Percentiles rank a stretch among this genome's conserved stretches.
Conservation (phyloP, 2,888 invertebrate species). For the Polietes domitor region DNA sequence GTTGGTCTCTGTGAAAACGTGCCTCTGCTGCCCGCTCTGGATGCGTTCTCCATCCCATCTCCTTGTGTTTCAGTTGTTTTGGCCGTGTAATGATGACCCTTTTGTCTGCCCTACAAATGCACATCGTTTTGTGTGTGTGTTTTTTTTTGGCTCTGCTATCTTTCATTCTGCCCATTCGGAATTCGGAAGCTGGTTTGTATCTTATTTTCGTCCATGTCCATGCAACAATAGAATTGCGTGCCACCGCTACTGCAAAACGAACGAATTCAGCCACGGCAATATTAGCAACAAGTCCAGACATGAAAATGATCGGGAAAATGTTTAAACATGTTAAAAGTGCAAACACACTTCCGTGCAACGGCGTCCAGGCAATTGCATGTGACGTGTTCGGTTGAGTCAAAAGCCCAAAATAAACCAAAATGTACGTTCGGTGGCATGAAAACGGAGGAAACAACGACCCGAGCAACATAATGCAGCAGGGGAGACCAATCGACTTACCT, state of each 20-base stretch:
- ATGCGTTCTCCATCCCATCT: background rate
- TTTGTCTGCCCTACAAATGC: background rate
- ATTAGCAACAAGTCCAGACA: slow-evolving; percentile 15
- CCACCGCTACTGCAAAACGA: slow-evolving; percentile 30
- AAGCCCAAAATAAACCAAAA: background rate
- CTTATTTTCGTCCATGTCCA: background rate
- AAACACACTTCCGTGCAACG: slow-evolving; percentile 32
- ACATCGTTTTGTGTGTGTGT: background rate
- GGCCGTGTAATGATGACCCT: slow-evolving; percentile 38
- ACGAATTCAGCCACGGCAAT: background rate
- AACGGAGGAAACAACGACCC: too few species aligned
- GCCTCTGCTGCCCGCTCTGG: background rate
- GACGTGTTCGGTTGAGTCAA: slow-evolving; percentile 41
- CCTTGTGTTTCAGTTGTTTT: slow-evolving; percentile 45
- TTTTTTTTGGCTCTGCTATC: background rate
- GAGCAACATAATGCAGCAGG: background rate
- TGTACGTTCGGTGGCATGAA: too few species aligned
- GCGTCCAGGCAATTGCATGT: slow-evolving; percentile 28
- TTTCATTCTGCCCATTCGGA: background rate
- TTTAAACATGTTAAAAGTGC: slow-evolving; percentile 55
- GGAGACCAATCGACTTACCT: too few species aligned
- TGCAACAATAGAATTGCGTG: slow-evolving; percentile 62
- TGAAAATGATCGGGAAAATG: slow-evolving; percentile 45
- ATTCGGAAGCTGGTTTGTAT: slow-evolving; percentile 61
- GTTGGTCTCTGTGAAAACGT: slow-evolving; percentile 38